Evolutionary conservation across 2,888 invertebrate species (phyloP).

Genomic region (Megastigmus dorsalis): DNA sequence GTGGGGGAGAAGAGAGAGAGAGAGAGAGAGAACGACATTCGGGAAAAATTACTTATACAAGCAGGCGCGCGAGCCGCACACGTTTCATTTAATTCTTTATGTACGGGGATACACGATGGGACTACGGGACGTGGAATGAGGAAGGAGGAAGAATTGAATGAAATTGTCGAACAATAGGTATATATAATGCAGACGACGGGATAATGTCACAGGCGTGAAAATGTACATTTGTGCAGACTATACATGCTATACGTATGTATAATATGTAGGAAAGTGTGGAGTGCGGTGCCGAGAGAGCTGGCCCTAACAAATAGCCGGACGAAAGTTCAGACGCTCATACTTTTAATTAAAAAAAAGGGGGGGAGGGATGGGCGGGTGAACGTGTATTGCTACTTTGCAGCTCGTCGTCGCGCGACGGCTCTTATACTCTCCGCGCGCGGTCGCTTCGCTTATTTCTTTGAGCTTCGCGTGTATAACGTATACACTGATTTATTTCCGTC

Average conservation of each 20-base stretch:
- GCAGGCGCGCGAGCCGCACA: not conserved
- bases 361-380: no score
- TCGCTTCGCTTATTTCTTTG: no score
- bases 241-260: not conserved
- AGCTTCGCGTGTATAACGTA: no score
- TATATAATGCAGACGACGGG: conserved; percentile 46
- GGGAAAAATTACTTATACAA: conserved; percentile 30
- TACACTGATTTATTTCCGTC: no score
- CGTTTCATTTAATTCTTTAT: not conserved
- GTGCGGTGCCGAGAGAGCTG: no score
- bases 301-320: no score
- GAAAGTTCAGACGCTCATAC: not conserved
- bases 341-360: conserved; percentile 21
- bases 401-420: no score
- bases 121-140: not conserved
- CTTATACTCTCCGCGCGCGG: no score
- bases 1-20: not conserved
- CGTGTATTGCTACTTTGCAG: no score
- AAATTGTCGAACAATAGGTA: conserved; percentile 63
- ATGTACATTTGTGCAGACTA: no score
- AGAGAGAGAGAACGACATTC: not conserved
- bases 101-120: not conserved
- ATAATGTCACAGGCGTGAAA: conserved; percentile 44
- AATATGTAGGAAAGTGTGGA: not conserved
- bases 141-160: conserved; percentile 57